These are phyloP conservation scores for Dicranocentrus wangi DNA, from an alignment of 2,888 invertebrate genomes.

Conservation along the genomic window DNA sequence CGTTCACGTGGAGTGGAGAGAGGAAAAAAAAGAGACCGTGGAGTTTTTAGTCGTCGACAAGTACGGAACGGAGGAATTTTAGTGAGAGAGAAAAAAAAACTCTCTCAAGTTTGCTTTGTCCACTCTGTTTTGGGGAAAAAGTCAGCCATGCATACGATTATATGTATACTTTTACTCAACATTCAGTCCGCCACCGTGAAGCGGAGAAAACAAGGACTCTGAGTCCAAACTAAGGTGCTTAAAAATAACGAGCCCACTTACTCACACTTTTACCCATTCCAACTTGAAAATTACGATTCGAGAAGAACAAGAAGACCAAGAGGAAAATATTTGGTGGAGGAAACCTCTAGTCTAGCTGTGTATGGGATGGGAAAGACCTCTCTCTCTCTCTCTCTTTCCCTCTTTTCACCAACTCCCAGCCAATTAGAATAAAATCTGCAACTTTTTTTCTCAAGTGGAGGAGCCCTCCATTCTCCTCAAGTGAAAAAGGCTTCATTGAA, in stretches of 20 bases:
- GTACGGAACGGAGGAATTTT: too few species aligned
- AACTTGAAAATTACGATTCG: conserved; percentile 41
- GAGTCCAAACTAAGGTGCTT: conserved; percentile 51
- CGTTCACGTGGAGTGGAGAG: not conserved
- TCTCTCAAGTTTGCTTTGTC: not conserved
- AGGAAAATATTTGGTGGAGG: too few species aligned
- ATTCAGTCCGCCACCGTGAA: not conserved
- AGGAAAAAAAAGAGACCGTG: too few species aligned
- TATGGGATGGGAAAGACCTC: too few species aligned
- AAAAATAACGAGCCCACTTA: conserved; percentile 59
- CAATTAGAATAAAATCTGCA: conserved; percentile 57
- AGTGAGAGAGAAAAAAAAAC: not conserved
- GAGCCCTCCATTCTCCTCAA: not conserved
- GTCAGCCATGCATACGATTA: conserved; percentile 14
- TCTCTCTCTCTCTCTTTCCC: not conserved
- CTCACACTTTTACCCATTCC: conserved; percentile 58
- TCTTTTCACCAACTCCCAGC: conserved; percentile 24
- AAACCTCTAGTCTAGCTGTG: not conserved
- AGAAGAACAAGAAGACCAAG: not conserved
- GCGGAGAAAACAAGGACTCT: not conserved
- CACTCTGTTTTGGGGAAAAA: not conserved
- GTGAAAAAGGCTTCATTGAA: conserved; percentile 8
- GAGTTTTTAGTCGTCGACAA: too few species aligned
- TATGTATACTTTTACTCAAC: not conserved
- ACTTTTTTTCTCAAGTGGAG: conserved; percentile 43